Percentiles rank a stretch among this genome's conserved stretches.
These are phyloP conservation scores for Liopterus haemorrhoidalis DNA, from an alignment of 2,888 invertebrate genomes.

Conservation along the genomic window DNA sequence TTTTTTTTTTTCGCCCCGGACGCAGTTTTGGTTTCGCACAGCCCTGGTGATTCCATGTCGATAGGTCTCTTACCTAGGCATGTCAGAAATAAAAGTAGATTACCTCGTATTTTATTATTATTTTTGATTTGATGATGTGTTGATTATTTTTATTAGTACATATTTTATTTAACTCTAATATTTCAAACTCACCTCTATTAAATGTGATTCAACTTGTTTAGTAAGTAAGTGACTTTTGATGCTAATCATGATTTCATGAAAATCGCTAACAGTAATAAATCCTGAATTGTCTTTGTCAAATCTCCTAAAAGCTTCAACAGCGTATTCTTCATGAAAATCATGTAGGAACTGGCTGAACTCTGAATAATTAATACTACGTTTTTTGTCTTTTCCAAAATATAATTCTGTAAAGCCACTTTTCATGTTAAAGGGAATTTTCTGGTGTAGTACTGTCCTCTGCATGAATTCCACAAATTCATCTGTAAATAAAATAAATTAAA, in stretches of 20 bases:
- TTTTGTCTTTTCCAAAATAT: constrained; percentile 94
- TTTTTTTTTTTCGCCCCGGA: no score
- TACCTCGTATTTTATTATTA: no score
- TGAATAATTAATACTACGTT: constrained; percentile 81
- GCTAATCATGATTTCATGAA: constrained; percentile 88
- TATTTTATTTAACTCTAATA: no score
- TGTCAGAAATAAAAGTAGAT: no score
- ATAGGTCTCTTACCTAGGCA: no score
- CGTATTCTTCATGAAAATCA: constrained; percentile 99
- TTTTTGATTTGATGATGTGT: no score
- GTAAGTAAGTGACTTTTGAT: constrained; percentile 94
- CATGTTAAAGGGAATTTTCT: constrained; percentile 91
- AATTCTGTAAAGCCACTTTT: constrained; percentile 89
- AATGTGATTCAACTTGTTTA: constrained; percentile 82
- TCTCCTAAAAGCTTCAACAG: constrained; percentile 89
- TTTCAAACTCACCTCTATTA: constrained; percentile 70
- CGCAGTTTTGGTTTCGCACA: no score
- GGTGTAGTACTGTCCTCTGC: constrained; percentile 84
- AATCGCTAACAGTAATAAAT: constrained; percentile 89
- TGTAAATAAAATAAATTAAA: constrained; percentile 46
- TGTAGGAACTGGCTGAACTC: constrained; percentile 98
- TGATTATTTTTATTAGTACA: no score
- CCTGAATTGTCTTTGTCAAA: constrained; percentile 86
- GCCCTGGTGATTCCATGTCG: no score
- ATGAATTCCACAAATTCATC: constrained; percentile 95